Base-by-base conservation (phyloP, 2,888 invertebrate species). In the Drosophila fulvimacula region DNA sequence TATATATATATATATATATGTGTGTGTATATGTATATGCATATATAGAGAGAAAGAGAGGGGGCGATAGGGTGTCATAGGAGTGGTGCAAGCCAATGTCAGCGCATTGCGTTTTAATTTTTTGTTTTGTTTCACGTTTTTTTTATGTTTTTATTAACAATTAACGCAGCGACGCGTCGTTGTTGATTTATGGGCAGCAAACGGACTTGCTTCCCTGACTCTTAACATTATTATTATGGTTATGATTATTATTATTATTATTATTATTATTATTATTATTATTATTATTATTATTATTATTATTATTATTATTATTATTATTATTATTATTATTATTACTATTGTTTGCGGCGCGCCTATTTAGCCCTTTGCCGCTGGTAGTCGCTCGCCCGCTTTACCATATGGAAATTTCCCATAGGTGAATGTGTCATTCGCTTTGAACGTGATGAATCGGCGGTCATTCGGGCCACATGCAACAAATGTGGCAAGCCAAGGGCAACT, bases 141-240 rank as follows among this genome's bases (percentile, higher is more conserved):
- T 42, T 2, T 42, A 10, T 61, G 34, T 41, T 67, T 58, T 68
- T 71, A 81, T 74, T 83, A 83, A 82, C 86, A 86, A 82, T 82
- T 82, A 82, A 86, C 70, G 70, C 69, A 49, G 52, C 51, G 21
- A 36, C 52, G 38, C 52, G 24, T 36, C 62, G 27, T 24, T 44
- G 27, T 41, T 78, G 66, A 78, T 78, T 78, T 74, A 78, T 69
- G 48, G 15, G 32, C 55, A 52, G 66, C 51, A 51, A 64, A 61
- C 52, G 66, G 30, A 44, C 34, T 34, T 19, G 39, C 52, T 55
- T 2, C 48, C 10, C 48, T 9, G 42, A 9, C 52, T 38, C 27
- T 46, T n/a, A 46, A n/a, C 44, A 44, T 44, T 15, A 24, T 44
- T n/a, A 44, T 24, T 24, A 24, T 24, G 24, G 3, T 24, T 46